Percentiles rank a stretch among this genome's conserved stretches.
Evolutionary conservation across 1,140 invertebrate genomes (phyloP).

Genomic region (Orius insidiosus): DNA sequence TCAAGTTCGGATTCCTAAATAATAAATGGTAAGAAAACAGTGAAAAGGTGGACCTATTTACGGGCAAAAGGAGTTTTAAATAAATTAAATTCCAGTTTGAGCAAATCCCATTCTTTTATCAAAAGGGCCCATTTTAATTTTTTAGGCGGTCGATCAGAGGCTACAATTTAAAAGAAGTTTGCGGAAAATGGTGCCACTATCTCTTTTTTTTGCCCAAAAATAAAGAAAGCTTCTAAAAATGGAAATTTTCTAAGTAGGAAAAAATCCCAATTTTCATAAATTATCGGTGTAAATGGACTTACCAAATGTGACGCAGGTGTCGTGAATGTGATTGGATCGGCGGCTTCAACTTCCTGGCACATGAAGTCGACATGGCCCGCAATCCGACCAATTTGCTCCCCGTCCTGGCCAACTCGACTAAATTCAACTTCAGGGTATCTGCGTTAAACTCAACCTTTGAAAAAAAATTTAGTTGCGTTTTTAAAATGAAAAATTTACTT

Average conservation of each 20-base stretch:
- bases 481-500: conserved; percentile 42
- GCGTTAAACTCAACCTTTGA: conserved; percentile 77
- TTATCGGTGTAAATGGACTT: conserved; percentile 24
- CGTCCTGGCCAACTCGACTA: conserved; percentile 72
- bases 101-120: too few relatives aligned
- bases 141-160: too few relatives aligned
- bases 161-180: too few relatives aligned
- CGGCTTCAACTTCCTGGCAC: conserved; percentile 67
- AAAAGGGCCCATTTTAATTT: too few relatives aligned
- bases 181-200: too few relatives aligned
- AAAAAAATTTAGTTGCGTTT: too few relatives aligned
- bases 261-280: background rate
- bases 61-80: too few relatives aligned
- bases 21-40: too few relatives aligned
- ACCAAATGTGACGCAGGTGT: conserved; percentile 77
- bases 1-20: too few relatives aligned
- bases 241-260: too few relatives aligned
- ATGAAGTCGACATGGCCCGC: conserved; percentile 75
- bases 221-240: background rate
- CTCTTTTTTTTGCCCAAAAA: background rate
- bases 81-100: too few relatives aligned
- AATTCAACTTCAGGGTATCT: conserved; percentile 68
- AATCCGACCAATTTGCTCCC: conserved; percentile 71
- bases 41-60: too few relatives aligned
- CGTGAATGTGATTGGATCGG: conserved; percentile 81